A percentile compares a stretch with the other conserved stretches of the same genome.
Evolutionary conservation across 2,888 invertebrate species (phyloP).

Genomic region (Hyppa rectilinea): DNA sequence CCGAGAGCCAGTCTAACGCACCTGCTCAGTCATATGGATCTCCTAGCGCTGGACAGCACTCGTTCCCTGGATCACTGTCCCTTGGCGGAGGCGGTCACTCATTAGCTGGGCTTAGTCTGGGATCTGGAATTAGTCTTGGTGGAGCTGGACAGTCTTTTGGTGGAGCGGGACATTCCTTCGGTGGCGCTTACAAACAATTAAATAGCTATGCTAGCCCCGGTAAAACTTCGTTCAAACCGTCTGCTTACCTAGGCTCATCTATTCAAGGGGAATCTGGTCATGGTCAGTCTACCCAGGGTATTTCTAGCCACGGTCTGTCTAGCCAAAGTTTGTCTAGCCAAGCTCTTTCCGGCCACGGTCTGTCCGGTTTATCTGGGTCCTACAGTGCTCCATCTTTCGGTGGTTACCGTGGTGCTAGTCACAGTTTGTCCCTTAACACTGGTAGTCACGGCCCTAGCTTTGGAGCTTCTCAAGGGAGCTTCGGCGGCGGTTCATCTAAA

Average conservation of each 20-base stretch:
- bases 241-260: constrained; percentile 85
- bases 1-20: constrained; percentile 73
- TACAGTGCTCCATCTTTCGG: constrained; percentile 78
- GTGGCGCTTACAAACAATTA: constrained; percentile 77
- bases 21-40: constrained; percentile 73
- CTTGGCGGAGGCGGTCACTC: constrained; percentile 70
- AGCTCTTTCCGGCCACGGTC: constrained; percentile 72
- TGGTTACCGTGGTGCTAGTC: constrained; percentile 70
- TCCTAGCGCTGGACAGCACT: constrained; percentile 72
- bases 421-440: constrained; percentile 64
- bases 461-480: constrained; percentile 76
- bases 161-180: constrained; percentile 69
- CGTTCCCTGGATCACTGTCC: constrained; percentile 63
- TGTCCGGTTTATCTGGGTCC: constrained; percentile 77
- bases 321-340: constrained; percentile 69
- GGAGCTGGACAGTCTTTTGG: constrained; percentile 62
- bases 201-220: constrained; percentile 77
- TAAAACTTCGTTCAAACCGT: constrained; percentile 86
- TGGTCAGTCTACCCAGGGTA: constrained; percentile 76
- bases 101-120: constrained; percentile 64
- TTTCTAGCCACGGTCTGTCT: constrained; percentile 71
- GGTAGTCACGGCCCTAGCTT: constrained; percentile 70
- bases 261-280: constrained; percentile 79
- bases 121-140: constrained; percentile 66
- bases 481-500: constrained; percentile 80